Conservation (phyloP, 2,888 invertebrate species). For the Lasioglossum marginatum region DNA sequence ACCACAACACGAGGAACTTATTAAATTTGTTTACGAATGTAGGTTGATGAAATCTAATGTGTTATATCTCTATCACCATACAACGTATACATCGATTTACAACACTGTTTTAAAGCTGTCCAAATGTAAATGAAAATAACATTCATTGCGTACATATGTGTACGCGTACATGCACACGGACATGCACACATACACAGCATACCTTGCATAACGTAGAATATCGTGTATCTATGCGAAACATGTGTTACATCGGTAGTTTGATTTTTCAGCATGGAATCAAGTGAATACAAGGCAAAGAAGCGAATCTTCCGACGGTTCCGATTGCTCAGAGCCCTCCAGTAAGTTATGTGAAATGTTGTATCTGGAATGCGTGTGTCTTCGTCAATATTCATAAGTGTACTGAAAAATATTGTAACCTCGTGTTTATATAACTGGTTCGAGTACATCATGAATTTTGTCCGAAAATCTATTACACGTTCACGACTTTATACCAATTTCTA, state of each 20-base stretch:
- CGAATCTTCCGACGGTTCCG: conserved; percentile 86
- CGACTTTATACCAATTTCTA: conserved; percentile 76
- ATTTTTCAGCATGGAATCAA: conserved; percentile 88
- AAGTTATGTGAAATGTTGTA: conserved; percentile 54
- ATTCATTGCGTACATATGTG: not conserved
- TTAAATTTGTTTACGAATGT: conserved; percentile 95
- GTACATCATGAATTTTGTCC: not conserved
- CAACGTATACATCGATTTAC: conserved; percentile 9
- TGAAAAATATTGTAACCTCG: not conserved
- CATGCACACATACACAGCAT: not conserved
- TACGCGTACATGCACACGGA: not conserved
- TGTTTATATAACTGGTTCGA: not conserved
- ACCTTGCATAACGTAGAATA: conserved; percentile 22
- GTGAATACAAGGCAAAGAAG: conserved; percentile 86
- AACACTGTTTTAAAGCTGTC: not conserved
- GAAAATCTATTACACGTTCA: conserved; percentile 62
- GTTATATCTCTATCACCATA: not conserved
- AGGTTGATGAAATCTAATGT: conserved; percentile 78
- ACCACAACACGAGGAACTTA: conserved; percentile 94
- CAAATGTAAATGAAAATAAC: not conserved
- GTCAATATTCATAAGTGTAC: not conserved
- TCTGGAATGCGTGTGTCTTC: not conserved
- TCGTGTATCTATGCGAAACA: not conserved
- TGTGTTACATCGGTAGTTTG: conserved; percentile 27
- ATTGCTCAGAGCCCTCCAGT: conserved; percentile 81